A percentile compares a stretch with the other conserved stretches of the same genome.
Evolutionary conservation across 1,140 invertebrate species (phyloP).

Genomic region (Meteorus sp.): DNA sequence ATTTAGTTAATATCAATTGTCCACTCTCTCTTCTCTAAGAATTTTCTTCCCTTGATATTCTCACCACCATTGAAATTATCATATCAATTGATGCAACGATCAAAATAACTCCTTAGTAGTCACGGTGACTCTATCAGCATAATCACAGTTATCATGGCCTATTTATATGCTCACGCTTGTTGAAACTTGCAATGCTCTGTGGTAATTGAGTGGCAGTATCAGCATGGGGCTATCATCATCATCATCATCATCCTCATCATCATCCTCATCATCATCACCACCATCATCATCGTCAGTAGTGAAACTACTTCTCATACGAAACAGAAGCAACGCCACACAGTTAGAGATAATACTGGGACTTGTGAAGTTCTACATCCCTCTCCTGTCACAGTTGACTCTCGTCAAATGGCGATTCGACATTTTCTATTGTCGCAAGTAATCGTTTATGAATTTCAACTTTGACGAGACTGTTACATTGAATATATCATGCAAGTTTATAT

Average conservation of each 20-base stretch:
- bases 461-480: too few relatives aligned
- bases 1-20: too few relatives aligned
- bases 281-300: too few relatives aligned
- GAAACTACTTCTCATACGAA: slow-evolving; percentile 10
- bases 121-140: slow-evolving; percentile 34
- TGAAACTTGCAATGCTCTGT: slow-evolving; percentile 25
- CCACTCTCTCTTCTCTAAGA: too few relatives aligned
- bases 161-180: slow-evolving; percentile 43
- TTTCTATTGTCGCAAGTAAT: too few relatives aligned
- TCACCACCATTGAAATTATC: too few relatives aligned
- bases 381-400: background rate
- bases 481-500: too few relatives aligned
- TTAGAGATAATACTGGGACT: slow-evolving; percentile 24
- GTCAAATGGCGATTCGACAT: background rate
- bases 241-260: too few relatives aligned
- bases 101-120: slow-evolving; percentile 21
- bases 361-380: background rate
- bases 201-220: slow-evolving; percentile 41
- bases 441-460: too few relatives aligned
- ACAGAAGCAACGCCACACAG: slow-evolving; percentile 36
- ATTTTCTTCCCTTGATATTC: too few relatives aligned
- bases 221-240: slow-evolving; percentile 33
- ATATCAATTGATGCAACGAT: slow-evolving; percentile 15
- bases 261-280: too few relatives aligned
- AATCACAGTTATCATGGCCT: slow-evolving; percentile 44